Conservation (phyloP, 2,888 invertebrate species). For the Bhutanitis thaidina region DNA sequence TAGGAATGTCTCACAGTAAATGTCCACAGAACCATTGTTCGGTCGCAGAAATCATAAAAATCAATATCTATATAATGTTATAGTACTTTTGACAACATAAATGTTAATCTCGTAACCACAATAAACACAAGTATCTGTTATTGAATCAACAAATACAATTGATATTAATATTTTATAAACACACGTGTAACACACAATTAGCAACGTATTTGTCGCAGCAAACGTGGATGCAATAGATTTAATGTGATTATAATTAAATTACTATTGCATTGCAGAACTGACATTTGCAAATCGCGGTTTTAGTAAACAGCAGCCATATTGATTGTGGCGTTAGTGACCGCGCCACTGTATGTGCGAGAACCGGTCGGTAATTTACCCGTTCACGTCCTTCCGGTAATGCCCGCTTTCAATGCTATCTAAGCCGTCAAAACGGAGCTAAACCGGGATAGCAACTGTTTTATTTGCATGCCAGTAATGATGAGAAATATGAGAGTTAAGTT, state of each 20-base stretch:
- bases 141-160: too few species aligned
- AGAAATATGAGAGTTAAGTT: not conserved
- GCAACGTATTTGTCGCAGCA: not conserved
- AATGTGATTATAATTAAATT: conserved; percentile 3
- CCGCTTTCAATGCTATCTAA: conserved; percentile 23
- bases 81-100: too few species aligned
- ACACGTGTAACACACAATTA: not conserved
- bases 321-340: conserved; percentile 52
- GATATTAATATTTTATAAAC: not conserved
- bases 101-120: too few species aligned
- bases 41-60: too few species aligned
- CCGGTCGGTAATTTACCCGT: conserved; percentile 61
- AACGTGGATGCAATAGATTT: not conserved
- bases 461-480: not conserved
- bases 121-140: too few species aligned
- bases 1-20: too few species aligned
- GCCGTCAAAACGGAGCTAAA: conserved; percentile 16
- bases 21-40: too few species aligned
- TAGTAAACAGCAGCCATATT: conserved; percentile 41
- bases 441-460: conserved; percentile 14
- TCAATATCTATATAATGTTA: too few species aligned
- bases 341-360: conserved; percentile 40
- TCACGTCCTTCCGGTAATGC: conserved; percentile 67
- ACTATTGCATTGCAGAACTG: conserved; percentile 25
- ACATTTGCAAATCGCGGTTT: conserved; percentile 30